These are phyloP conservation scores for Nylanderia fulva DNA, from an alignment of 1,140 invertebrate genomes.

Conservation along the genomic window DNA sequence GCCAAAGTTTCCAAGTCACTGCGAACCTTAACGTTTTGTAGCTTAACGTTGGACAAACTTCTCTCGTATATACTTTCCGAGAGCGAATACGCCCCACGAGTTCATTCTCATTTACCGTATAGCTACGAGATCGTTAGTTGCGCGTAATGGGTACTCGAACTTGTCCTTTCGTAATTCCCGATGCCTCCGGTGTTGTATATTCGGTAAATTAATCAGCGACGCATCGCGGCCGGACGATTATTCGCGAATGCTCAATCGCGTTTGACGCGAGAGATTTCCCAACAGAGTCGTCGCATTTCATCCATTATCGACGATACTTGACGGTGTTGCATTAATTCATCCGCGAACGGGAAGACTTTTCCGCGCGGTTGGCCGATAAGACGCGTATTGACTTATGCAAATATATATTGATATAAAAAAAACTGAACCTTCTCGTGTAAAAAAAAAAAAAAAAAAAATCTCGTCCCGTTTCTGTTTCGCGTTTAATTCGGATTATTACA, in stretches of 20 bases:
- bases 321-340: constrained; percentile 8
- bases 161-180: constrained; percentile 8
- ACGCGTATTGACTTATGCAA: constrained; percentile 29
- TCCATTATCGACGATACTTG: background rate
- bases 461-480: background rate
- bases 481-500: constrained; percentile 11
- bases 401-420: constrained; percentile 17
- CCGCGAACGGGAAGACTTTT: background rate
- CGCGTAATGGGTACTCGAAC: background rate
- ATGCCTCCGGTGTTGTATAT: background rate
- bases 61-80: constrained; percentile 34
- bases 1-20: constrained; percentile 50
- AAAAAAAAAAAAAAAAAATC: too few relatives aligned
- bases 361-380: constrained; percentile 35
- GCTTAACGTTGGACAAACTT: constrained; percentile 51
- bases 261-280: background rate
- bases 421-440: background rate
- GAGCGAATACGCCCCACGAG: constrained; percentile 30
- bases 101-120: constrained; percentile 17
- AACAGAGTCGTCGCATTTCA: constrained; percentile 12
- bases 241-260: constrained; percentile 16
- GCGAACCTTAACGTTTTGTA: constrained; percentile 46
- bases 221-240: background rate
- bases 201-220: constrained; percentile 18
- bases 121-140: constrained; percentile 34